Percentiles rank a stretch among this genome's conserved stretches.
Conservation (phyloP, 2,797 vertebrate species). For the Halcyon badia region DNA sequence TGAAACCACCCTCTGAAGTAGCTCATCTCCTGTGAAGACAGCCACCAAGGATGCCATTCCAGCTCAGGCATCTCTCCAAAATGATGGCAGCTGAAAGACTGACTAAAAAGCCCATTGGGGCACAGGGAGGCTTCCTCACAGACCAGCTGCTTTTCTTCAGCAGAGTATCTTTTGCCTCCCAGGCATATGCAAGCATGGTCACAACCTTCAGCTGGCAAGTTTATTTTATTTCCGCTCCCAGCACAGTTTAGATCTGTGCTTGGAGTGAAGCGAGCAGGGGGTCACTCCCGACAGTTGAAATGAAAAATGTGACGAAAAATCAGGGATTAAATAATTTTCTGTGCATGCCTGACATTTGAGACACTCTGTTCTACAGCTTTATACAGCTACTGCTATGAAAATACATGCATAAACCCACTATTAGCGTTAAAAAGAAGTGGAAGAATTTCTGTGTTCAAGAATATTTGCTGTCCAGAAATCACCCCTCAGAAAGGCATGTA, state of each 20-base stretch:
- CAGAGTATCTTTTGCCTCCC: background rate
- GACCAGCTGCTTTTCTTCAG: background rate
- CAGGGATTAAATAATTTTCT: background rate
- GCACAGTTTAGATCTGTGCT: background rate
- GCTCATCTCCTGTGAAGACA: background rate
- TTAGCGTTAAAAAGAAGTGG: slow-evolving; percentile 2
- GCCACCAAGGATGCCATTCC: background rate
- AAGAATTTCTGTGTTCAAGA: background rate
- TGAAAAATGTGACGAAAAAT: background rate
- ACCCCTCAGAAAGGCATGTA: background rate
- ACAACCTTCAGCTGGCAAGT: background rate
- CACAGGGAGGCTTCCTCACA: background rate
- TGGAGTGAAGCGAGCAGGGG: background rate
- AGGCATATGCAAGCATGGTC: background rate
- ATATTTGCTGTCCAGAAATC: background rate
- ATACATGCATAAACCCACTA: background rate
- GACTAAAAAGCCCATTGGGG: background rate
- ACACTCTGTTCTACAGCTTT: background rate
- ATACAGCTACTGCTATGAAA: background rate
- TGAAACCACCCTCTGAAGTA: background rate
- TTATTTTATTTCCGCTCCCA: background rate
- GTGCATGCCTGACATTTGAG: background rate
- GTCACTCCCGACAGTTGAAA: background rate
- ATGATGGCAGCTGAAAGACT: background rate
- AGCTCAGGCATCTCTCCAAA: background rate